A percentile compares a stretch with the other conserved stretches of the same genome.
Evolutionary conservation across 2,888 invertebrate species (phyloP).

Genomic region (Watsonalla cultraria): DNA sequence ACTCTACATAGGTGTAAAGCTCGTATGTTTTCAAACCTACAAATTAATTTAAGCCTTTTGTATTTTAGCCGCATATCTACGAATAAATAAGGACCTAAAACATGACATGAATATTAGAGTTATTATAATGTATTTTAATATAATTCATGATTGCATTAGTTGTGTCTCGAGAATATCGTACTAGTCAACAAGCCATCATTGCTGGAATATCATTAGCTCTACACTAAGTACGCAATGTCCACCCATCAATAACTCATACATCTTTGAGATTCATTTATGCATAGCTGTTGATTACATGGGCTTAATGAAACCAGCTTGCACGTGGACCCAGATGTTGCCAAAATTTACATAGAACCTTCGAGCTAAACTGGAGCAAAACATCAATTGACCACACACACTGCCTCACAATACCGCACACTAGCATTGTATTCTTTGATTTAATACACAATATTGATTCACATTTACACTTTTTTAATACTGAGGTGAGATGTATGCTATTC

Average conservation of each 20-base stretch:
- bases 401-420: not conserved
- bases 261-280: conserved; percentile 62
- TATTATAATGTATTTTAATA: too few species aligned
- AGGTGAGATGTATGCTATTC: too few species aligned
- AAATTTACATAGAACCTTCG: conserved; percentile 64
- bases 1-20: too few species aligned
- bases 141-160: too few species aligned
- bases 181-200: conserved; percentile 7
- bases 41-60: too few species aligned
- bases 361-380: conserved; percentile 22
- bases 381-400: conserved; percentile 12
- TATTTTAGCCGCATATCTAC: too few species aligned
- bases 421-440: not conserved
- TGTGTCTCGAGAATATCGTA: not conserved
- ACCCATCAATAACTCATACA: conserved; percentile 45
- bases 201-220: conserved; percentile 21
- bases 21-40: too few species aligned
- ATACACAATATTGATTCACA: too few species aligned
- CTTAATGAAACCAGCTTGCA: conserved; percentile 26
- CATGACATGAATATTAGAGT: too few species aligned
- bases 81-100: too few species aligned
- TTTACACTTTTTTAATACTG: too few species aligned
- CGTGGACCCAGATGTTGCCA: conserved; percentile 43
- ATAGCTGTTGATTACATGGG: conserved; percentile 46
- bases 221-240: conserved; percentile 42